A percentile compares a stretch with the other conserved stretches of the same genome.
These are phyloP conservation scores for Heteropelma amictum DNA, from an alignment of 2,888 invertebrate genomes.

Conservation along the genomic window DNA sequence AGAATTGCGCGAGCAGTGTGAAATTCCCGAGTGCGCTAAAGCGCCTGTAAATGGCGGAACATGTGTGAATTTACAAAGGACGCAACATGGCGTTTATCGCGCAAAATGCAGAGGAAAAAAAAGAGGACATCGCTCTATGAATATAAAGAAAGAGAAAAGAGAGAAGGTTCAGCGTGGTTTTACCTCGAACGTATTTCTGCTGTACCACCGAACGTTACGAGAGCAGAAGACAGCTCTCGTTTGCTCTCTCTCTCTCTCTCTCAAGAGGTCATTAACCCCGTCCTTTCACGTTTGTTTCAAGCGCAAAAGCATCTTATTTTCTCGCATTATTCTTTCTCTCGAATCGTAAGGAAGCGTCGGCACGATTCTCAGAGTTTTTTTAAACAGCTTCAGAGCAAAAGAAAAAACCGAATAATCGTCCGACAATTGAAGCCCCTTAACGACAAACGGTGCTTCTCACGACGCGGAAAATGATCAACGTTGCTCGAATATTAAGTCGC, in stretches of 20 bases:
- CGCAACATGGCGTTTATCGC: not conserved
- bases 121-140: not conserved
- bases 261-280: conserved; percentile 46
- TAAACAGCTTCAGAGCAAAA: not conserved
- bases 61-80: not conserved
- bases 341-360: not conserved
- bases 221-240: not conserved
- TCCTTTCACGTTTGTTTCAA: conserved; percentile 33
- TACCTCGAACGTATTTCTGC: conserved; percentile 8
- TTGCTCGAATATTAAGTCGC: no score
- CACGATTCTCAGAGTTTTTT: not conserved
- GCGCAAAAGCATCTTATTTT: conserved; percentile 23
- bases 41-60: not conserved
- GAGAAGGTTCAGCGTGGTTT: not conserved
- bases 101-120: conserved; percentile 1
- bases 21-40: no score
- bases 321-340: conserved; percentile 6
- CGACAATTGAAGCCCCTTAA: not conserved
- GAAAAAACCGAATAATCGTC: not conserved
- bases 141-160: not conserved
- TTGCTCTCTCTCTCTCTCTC: no score
- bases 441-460: no score
- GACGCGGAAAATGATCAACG: no score
- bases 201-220: not conserved
- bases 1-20: no score